Evolutionary conservation across 2,113 vertebrate species (phyloP), one percentile per base, ranked within the genome.

Genomic region (Porphyrio hochstetteri): DNA sequence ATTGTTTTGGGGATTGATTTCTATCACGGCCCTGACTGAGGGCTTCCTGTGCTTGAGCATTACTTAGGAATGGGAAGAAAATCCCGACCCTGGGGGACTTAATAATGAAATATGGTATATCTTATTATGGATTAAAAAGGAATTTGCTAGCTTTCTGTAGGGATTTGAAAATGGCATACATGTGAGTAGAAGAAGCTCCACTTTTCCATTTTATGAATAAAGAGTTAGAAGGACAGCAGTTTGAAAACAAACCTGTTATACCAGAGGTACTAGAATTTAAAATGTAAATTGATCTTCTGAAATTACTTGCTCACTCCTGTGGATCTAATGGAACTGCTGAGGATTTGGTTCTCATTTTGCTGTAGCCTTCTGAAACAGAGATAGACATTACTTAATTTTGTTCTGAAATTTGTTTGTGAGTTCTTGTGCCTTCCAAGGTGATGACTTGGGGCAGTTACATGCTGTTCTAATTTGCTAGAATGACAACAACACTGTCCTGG

Each of bases 161-260:
- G 29, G 67, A 44, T 76, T 84, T 86, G 21, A 44, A 69, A 60
- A 33, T 68, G 48, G 36, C 23, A 4, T 46, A 29, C 27, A 46
- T 87, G 57, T 82, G 31, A 61, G 27, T 36, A 52, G 48, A 78
- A 88, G 68, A 63, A 57, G 42, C 31, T 71, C 21, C n/a, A 90
- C 1, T 57, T 57, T 93, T 44, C 13, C 9, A 13, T 57, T 53
- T 86, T 31, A 24, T 29, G 13, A 60, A 27, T 55, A 50, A 28
- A 11, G 27, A 3, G 21, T 11, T 68, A 5, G n/a, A 69, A 82
- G 81, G 81, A 35, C 57, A 76, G 27, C 5, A 52, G 44, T 69
- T 88, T 92, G 88, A n/a, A 91, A 86, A 55, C 80, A 93, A 86
- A 89, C 95, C 81, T 89, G 92, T 89, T 96, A 12, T 74, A 69